phyloP scores from a whole-genome alignment of 2,888 invertebrate species.

The Microdon myrmicae region DNA sequence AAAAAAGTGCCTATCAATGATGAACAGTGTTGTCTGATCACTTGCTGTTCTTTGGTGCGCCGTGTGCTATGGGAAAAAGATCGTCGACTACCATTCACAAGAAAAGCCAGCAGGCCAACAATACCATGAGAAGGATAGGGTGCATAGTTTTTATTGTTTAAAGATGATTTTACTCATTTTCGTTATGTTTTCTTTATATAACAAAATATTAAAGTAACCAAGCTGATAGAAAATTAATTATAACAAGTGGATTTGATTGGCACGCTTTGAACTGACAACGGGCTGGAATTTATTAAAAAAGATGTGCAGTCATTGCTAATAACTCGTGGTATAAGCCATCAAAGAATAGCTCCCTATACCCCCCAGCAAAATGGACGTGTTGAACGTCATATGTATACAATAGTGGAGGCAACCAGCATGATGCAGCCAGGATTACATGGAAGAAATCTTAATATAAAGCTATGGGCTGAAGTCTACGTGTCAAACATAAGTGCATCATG shows the following conservation, averaged over 20 bases:
- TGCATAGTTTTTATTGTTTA: conserved; percentile 28
- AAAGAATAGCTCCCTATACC: conserved; percentile 54
- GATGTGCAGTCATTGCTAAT: conserved; percentile 46
- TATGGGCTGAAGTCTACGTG: conserved; percentile 58
- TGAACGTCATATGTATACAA: too few relatives aligned
- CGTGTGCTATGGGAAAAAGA: conserved; percentile 21
- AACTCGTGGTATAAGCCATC: conserved; percentile 50
- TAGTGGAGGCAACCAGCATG: conserved; percentile 57
- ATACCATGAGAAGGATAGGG: conserved; percentile 7
- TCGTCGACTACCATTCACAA: conserved; percentile 9
- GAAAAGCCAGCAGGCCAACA: background rate
- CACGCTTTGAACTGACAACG: conserved; percentile 53
- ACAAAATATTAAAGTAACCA: conserved; percentile 21
- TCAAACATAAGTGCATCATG: conserved; percentile 1
- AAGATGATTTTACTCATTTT: conserved; percentile 36
- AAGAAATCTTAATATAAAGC: conserved; percentile 39
- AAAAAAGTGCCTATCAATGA: background rate
- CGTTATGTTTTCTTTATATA: conserved; percentile 22
- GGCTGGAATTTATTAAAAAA: conserved; percentile 53
- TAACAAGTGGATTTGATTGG: too few relatives aligned
- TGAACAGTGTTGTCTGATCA: background rate
- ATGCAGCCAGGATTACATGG: conserved; percentile 35
- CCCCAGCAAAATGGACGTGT: conserved; percentile 60
- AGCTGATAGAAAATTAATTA: conserved; percentile 36
- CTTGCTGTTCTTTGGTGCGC: conserved; percentile 1